Conservation (phyloP, 2,888 invertebrate genomes). For the Euzophera pinguis region DNA sequence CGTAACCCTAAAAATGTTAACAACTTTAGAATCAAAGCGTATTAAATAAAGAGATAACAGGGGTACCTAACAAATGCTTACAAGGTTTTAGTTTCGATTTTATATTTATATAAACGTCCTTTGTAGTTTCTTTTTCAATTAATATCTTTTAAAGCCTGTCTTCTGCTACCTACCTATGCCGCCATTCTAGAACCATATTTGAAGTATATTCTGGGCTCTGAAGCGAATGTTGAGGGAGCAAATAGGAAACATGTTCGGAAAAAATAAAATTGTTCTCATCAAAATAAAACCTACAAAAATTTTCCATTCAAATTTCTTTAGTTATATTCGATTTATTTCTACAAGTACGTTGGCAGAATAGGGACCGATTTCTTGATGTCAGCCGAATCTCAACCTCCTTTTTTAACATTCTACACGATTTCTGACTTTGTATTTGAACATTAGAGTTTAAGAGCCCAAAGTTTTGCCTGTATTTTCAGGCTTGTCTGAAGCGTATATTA, state of each 20-base stretch:
- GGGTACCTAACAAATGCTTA: neutral
- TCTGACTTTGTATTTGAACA: neutral
- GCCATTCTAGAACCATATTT: too few species aligned
- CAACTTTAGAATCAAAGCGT: constrained; percentile 20
- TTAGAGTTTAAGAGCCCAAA: too few species aligned
- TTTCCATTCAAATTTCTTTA: constrained; percentile 22
- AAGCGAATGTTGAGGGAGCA: too few species aligned
- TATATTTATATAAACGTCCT: too few species aligned
- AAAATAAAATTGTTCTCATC: constrained; percentile 17
- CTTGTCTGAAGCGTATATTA: too few species aligned
- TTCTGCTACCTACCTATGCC: too few species aligned
- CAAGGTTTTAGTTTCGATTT: too few species aligned
- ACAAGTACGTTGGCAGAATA: constrained; percentile 12
- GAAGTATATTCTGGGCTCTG: too few species aligned
- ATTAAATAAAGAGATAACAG: constrained; percentile 15
- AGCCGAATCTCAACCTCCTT: constrained; percentile 2
- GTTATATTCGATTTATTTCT: constrained; percentile 8
- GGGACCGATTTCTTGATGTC: constrained; percentile 9
- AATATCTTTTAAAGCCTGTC: too few species aligned
- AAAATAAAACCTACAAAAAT: constrained; percentile 15
- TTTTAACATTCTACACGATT: neutral
- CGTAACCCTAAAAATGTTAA: constrained; percentile 27
- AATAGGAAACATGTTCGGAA: too few species aligned
- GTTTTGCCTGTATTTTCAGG: too few species aligned
- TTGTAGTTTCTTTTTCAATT: too few species aligned